Base-by-base conservation (phyloP, 2,888 invertebrate species). In the Ophion costatus region DNA sequence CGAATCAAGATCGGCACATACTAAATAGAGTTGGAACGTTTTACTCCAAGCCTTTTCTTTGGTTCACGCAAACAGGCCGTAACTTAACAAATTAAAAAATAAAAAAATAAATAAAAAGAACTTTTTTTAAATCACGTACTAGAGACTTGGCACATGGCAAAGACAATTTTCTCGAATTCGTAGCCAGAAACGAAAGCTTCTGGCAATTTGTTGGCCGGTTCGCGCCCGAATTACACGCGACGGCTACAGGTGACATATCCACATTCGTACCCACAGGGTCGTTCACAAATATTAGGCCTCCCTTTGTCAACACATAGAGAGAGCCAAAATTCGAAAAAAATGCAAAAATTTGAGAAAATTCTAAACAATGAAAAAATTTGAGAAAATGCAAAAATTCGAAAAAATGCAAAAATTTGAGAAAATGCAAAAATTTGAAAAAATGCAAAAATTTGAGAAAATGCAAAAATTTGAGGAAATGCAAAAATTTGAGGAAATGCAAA, bases 141-240 rank as follows among this genome's bases (percentile, higher is more conserved):
- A 70, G 20, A 70, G 7, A 71, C 2, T 66, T n/a, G 11, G 10
- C 38, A 66, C 7, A 14, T 45, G 56, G 3, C 9, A 17, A 17
- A 10, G 9, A 59, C 17, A 5, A 22, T 5, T 33, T 14, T 33
- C 67, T 20, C 56, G n/a, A 59, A 57, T 61, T 42, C 42, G 29
- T 45, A 59, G 29, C 59, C 45, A 42, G 14, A 20, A 57, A 38
- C 38, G 38, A 38, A 38, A 38, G 38, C 6, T 7, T 45, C 14
- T 20, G 17, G 64, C 24, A 33, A 24, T 20, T 33, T 29, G 24
- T 14, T 14, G 22, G 33, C 67, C 71, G 71, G 76, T 84, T 81
- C 64, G 66, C 57, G 56, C 51, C 69, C 38, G 69, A 81, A 74
- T 84, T 82, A 75, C 70, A 78, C 79, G 75, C 59, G 64, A 24